Evolutionary conservation across 2,888 invertebrate species (phyloP).

Genomic region (Drosophila pegasa): DNA sequence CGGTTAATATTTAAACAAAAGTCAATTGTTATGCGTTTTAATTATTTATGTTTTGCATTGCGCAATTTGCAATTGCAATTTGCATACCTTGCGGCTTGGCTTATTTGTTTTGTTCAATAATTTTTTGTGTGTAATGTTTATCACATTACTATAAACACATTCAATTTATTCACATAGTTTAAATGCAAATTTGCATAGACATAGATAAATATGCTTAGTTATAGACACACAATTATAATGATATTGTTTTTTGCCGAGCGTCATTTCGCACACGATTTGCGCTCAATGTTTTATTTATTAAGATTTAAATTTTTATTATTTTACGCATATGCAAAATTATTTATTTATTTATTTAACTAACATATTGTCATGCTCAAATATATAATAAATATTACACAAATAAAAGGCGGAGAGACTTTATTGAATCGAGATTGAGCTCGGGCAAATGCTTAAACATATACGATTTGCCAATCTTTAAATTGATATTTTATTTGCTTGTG

Average conservation of each 20-base stretch:
- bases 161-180: slow-evolving; percentile 34
- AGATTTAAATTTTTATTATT: slow-evolving; percentile 19
- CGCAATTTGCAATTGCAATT: slow-evolving; percentile 43
- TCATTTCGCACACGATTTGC: slow-evolving; percentile 24
- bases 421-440: not conserved
- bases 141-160: slow-evolving; percentile 36
- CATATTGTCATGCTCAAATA: slow-evolving; percentile 70
- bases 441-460: too few relatives aligned
- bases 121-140: slow-evolving; percentile 41
- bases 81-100: slow-evolving; percentile 53
- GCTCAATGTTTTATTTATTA: slow-evolving; percentile 42
- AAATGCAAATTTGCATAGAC: slow-evolving; percentile 42
- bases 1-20: slow-evolving; percentile 43
- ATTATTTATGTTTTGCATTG: slow-evolving; percentile 56
- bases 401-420: slow-evolving; percentile 19
- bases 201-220: slow-evolving; percentile 16
- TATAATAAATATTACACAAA: slow-evolving; percentile 52
- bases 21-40: slow-evolving; percentile 65
- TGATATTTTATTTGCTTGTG: not conserved
- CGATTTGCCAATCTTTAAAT: not conserved
- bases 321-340: slow-evolving; percentile 54
- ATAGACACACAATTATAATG: slow-evolving; percentile 37
- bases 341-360: slow-evolving; percentile 77
- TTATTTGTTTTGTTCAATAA: slow-evolving; percentile 44
- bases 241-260: slow-evolving; percentile 38